A percentile compares a stretch with the other conserved stretches of the same genome.
Evolutionary conservation across 2,797 vertebrate species (phyloP).

Genomic region (Bradypodion ventrale): DNA sequence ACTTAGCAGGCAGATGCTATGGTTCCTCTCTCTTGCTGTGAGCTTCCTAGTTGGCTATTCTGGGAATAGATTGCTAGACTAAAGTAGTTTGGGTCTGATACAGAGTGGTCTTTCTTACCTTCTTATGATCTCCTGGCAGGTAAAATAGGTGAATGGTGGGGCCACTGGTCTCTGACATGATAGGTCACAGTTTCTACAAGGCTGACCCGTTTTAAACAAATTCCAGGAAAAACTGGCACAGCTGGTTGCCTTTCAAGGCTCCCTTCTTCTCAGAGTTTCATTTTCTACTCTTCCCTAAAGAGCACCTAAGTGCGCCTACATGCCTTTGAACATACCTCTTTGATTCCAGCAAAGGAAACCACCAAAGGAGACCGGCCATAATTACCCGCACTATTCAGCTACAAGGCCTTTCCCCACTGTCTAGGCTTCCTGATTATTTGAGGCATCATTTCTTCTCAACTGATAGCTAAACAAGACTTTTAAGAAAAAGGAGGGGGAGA

Average conservation of each 20-base stretch:
- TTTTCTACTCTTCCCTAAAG: not conserved
- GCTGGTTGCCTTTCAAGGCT: not conserved
- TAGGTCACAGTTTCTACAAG: not conserved
- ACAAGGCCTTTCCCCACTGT: constrained; percentile 63
- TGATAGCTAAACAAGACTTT: constrained; percentile 74
- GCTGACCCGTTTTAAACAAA: not conserved
- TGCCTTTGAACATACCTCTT: constrained; percentile 42
- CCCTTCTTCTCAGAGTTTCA: not conserved
- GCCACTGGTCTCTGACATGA: not conserved
- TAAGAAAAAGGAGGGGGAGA: constrained; percentile 47
- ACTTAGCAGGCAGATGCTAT: no score
- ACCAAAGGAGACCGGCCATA: constrained; percentile 68
- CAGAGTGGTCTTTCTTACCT: no score
- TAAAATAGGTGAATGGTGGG: not conserved
- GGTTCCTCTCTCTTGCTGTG: no score
- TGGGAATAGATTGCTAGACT: no score
- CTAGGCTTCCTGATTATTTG: constrained; percentile 65
- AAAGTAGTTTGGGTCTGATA: no score
- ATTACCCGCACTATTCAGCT: constrained; percentile 75
- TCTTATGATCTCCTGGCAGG: not conserved
- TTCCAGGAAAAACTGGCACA: not conserved
- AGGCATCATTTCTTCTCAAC: constrained; percentile 65
- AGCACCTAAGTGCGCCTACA: not conserved
- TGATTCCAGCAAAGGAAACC: constrained; percentile 42
- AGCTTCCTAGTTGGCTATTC: no score